phyloP scores from a whole-genome alignment of 2,888 invertebrate genomes.

The Chamaedrilus cognettii region DNA sequence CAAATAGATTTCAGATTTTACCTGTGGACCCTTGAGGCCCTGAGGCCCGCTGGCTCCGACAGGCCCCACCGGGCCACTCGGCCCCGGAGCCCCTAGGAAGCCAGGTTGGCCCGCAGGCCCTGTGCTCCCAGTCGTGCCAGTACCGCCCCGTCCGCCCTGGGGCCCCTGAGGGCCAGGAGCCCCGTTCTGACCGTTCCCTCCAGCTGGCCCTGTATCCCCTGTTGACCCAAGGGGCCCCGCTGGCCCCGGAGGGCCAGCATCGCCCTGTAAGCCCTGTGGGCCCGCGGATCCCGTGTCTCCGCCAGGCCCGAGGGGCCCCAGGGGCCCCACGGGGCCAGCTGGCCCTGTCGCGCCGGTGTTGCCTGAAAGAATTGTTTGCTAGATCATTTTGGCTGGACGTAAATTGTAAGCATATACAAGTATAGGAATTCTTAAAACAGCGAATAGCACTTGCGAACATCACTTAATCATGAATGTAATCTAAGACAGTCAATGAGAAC shows the following conservation, averaged over 20 bases:
- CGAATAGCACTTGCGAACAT: neutral
- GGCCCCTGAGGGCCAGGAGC: slow-evolving; percentile 16
- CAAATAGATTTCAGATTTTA: slow-evolving; percentile 14
- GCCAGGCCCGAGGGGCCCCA: neutral
- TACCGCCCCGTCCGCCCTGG: slow-evolving; percentile 14
- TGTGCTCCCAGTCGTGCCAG: slow-evolving; percentile 14
- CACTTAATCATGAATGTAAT: no score
- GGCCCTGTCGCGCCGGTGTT: slow-evolving; percentile 27
- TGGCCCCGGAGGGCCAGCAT: slow-evolving; percentile 8
- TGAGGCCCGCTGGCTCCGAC: slow-evolving; percentile 19
- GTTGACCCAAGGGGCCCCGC: slow-evolving; percentile 15
- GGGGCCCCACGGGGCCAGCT: slow-evolving; percentile 26
- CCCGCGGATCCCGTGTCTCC: slow-evolving; percentile 31
- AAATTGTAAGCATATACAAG: no score
- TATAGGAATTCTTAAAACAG: no score
- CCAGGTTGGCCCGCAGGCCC: slow-evolving; percentile 14
- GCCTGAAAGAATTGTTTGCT: no score
- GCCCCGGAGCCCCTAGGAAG: slow-evolving; percentile 11
- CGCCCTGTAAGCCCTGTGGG: slow-evolving; percentile 45
- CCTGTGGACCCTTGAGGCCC: slow-evolving; percentile 17
- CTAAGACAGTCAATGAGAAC: no score
- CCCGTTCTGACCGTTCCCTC: slow-evolving; percentile 18
- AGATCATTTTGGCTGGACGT: no score
- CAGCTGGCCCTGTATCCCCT: slow-evolving; percentile 26
- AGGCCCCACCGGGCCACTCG: slow-evolving; percentile 23